Evolutionary conservation across 2,888 invertebrate genomes (phyloP).

Genomic region (Balanococcus diminutus): DNA sequence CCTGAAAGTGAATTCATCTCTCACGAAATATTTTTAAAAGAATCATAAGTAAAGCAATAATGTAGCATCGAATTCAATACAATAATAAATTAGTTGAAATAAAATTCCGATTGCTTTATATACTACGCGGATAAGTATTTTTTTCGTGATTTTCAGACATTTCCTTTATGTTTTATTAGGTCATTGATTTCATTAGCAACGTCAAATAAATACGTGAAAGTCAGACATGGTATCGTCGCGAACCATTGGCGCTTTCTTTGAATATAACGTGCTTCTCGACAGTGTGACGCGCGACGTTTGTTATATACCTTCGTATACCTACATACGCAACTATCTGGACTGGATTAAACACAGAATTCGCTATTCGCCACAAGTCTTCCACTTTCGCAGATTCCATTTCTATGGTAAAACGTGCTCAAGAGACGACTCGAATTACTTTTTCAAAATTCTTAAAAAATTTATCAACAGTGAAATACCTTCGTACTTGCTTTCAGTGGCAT

Average conservation of each 20-base stretch:
- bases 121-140: background rate
- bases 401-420: background rate
- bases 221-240: conserved; percentile 18
- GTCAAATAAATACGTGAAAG: conserved; percentile 25
- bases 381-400: background rate
- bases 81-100: background rate
- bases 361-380: no score
- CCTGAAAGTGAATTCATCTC: background rate
- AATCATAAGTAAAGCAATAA: background rate
- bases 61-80: background rate
- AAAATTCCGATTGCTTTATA: conserved; percentile 29
- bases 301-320: background rate
- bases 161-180: conserved; percentile 31
- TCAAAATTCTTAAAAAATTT: background rate
- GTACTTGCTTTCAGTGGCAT: no score
- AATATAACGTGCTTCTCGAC: background rate
- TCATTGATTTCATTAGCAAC: conserved; percentile 32
- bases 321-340: background rate
- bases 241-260: conserved; percentile 5
- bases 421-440: background rate
- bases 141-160: conserved; percentile 16
- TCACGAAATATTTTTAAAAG: background rate
- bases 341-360: background rate
- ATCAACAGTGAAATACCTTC: no score
- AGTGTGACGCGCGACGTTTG: background rate